Conservation (phyloP, 2,797 vertebrate genomes). For the Leptodactylus fallax region DNA sequence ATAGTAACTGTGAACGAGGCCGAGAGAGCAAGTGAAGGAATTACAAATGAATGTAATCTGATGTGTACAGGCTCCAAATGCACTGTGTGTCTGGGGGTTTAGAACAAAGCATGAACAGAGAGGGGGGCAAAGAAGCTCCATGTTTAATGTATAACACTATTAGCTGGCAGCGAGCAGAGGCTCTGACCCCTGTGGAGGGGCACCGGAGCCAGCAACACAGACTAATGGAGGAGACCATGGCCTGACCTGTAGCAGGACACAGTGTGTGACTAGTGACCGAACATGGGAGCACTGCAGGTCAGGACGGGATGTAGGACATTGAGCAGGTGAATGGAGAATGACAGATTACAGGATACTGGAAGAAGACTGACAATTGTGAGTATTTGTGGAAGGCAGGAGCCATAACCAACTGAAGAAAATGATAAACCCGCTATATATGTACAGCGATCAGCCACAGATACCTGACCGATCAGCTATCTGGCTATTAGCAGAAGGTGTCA, state of each 20-base stretch:
- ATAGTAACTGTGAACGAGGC: conserved; percentile 56
- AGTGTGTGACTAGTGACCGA: conserved; percentile 47
- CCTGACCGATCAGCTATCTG: too few species aligned
- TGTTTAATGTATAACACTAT: conserved; percentile 88
- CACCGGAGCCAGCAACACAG: conserved; percentile 74
- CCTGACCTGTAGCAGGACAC: conserved; percentile 64
- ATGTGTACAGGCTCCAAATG: conserved; percentile 80
- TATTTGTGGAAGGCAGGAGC: too few species aligned
- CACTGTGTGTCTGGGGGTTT: conserved; percentile 78
- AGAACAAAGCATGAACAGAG: conserved; percentile 72
- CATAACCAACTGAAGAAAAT: too few species aligned
- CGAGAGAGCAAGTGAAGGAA: conserved; percentile 69
- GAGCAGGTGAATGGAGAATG: conserved; percentile 30
- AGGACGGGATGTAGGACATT: conserved; percentile 68
- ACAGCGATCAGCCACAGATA: too few species aligned
- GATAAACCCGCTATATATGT: too few species aligned
- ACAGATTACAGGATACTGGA: not conserved
- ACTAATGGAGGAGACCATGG: conserved; percentile 77
- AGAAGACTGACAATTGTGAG: not conserved
- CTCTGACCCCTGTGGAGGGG: conserved; percentile 79
- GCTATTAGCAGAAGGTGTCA: too few species aligned
- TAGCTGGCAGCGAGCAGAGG: conserved; percentile 89
- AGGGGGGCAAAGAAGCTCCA: conserved; percentile 79
- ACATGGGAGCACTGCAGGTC: conserved; percentile 58
- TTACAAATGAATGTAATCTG: conserved; percentile 88